Percentiles rank a stretch among this genome's conserved stretches.
phyloP scores from a whole-genome alignment of 2,797 vertebrate genomes.

The Periparus ater region DNA sequence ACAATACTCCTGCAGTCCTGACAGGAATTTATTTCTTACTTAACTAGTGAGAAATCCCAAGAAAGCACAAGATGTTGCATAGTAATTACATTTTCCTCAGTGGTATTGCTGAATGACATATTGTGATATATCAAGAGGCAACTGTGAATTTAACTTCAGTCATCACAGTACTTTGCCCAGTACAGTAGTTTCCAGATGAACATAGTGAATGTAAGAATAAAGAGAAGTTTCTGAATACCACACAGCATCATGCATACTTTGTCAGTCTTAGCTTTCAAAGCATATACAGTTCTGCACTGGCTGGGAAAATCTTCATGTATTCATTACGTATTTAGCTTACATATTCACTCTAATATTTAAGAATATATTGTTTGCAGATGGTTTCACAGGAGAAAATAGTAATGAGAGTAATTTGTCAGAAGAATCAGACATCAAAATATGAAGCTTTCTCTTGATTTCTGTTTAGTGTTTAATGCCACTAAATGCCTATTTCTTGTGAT shows the following conservation, averaged over 20 bases:
- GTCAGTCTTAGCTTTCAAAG: neutral
- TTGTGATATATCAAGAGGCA: slow-evolving; percentile 55
- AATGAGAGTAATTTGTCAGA: neutral
- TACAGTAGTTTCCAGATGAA: slow-evolving; percentile 3
- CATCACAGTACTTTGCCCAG: neutral
- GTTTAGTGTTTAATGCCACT: neutral
- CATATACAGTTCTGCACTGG: accelerated
- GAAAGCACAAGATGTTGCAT: slow-evolving; percentile 29
- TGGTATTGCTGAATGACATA: slow-evolving; percentile 40
- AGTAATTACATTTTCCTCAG: slow-evolving; percentile 57
- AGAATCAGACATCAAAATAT: neutral
- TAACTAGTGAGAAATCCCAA: slow-evolving; percentile 44
- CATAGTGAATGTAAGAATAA: neutral
- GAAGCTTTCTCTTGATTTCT: neutral
- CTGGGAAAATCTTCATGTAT: neutral
- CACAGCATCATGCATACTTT: neutral
- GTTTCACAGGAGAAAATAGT: neutral
- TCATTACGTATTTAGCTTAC: slow-evolving; percentile 13
- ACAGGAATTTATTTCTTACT: slow-evolving; percentile 50
- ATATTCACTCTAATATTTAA: neutral
- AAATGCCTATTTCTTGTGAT: neutral
- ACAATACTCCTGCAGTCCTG: slow-evolving; percentile 3
- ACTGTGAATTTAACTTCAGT: slow-evolving; percentile 51
- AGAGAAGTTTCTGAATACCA: neutral
- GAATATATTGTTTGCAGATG: neutral